Base-by-base conservation (phyloP, 35 echinoderm and acorn worm species). In the Amphiura filiformis region DNA sequence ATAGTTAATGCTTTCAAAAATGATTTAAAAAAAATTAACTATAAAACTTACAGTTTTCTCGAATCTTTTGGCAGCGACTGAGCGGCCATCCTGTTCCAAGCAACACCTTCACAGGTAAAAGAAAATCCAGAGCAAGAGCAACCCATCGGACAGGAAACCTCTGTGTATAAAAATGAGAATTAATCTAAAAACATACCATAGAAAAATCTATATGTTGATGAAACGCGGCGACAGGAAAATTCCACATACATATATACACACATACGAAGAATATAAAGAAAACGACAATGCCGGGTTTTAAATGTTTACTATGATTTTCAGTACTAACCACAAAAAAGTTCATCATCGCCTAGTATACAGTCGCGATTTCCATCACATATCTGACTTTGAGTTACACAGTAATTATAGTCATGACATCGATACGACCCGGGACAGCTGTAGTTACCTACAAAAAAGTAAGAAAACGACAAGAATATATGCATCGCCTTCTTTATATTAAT, bases 281-380 rank as follows among this genome's bases (percentile, higher is more conserved):
- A n/a, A n/a, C n/a, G n/a, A n/a, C n/a, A n/a, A n/a, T n/a, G n/a
- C n/a, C n/a, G n/a, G n/a, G n/a, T n/a, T n/a, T n/a, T n/a, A n/a
- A n/a, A n/a, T n/a, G n/a, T n/a, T n/a, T n/a, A n/a, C n/a, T n/a
- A n/a, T n/a, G n/a, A n/a, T n/a, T n/a, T n/a, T n/a, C n/a, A n/a
- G 17, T 9, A 47, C 82, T 88, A 86, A 97, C 95, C 89, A 37
- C 95, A 97, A 31, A 91, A 85, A 75, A 88, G 57, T 84, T 97
- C 95, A 84, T 97, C 95, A 56, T 97, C 95, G 36, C 95, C 95
- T 22, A 34, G 31, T 23, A 86, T 85, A 77, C 95, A 97, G 17
- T 97, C 65, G 44, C 85, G 84, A 33, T 85, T 35, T 0, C 92
- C 92, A 65, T 97, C 95, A 84, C 95, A 97, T 4, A 86, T 36